Conservation (phyloP, 92 coral and sea anemone genomes). For the Actinostola sp. region DNA sequence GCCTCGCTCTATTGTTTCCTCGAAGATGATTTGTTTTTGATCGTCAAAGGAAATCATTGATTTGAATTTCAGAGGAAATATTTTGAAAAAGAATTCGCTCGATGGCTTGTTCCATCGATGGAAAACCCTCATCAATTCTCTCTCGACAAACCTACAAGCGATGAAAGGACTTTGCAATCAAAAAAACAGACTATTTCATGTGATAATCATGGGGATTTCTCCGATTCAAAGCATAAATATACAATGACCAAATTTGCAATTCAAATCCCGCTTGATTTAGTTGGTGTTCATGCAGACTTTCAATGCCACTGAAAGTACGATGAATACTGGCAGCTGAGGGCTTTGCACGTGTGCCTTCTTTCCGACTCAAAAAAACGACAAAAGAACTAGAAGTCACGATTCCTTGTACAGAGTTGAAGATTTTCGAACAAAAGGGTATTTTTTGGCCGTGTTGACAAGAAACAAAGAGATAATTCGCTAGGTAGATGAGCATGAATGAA, state of each 20-base stretch:
- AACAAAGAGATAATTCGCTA: not conserved
- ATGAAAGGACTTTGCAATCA: not conserved
- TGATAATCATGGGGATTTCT: slow-evolving; percentile 14
- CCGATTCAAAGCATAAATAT: slow-evolving; percentile 29
- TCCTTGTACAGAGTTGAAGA: not conserved
- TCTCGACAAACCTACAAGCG: not conserved
- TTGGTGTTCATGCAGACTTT: slow-evolving; percentile 25
- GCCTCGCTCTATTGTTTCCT: slow-evolving; percentile 1
- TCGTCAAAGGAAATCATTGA: not conserved
- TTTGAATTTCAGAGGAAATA: not conserved
- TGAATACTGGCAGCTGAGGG: slow-evolving; percentile 23
- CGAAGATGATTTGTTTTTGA: not conserved
- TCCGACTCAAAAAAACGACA: not conserved
- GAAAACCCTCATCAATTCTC: not conserved
- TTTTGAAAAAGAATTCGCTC: not conserved
- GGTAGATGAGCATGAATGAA: not conserved
- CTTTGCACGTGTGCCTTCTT: slow-evolving; percentile 22
- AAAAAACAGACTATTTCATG: not conserved
- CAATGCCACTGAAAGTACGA: slow-evolving; percentile 29
- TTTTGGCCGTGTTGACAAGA: not conserved
- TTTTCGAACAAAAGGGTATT: slow-evolving; percentile 1
- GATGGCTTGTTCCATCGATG: slow-evolving; percentile 6
- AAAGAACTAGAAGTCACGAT: not conserved
- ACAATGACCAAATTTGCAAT: slow-evolving; percentile 40
- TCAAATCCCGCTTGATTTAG: slow-evolving; percentile 28